Evolutionary conservation across 2,888 invertebrate genomes (phyloP).

Genomic region (Spialia ferax): DNA sequence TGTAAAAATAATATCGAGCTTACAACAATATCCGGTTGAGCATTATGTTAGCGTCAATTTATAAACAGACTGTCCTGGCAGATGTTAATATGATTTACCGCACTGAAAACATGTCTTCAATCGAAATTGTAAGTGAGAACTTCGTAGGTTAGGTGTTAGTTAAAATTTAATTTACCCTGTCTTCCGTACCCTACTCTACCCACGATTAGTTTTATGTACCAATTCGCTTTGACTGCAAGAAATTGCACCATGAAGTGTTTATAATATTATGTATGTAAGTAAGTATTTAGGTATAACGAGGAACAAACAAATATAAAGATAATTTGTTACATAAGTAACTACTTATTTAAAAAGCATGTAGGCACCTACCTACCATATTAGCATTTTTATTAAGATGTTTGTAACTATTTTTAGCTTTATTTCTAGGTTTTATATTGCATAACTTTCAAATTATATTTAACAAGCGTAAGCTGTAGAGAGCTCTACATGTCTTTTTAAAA

Average conservation of each 20-base stretch:
- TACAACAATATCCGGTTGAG: slow-evolving; percentile 76
- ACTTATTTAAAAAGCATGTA: too few species aligned
- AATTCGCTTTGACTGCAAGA: background rate
- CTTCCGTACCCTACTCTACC: background rate
- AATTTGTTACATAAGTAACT: too few species aligned
- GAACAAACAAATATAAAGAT: too few species aligned
- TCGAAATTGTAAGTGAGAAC: slow-evolving; percentile 32
- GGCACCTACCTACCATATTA: too few species aligned
- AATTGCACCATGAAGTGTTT: background rate
- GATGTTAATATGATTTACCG: slow-evolving; percentile 67
- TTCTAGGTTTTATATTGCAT: too few species aligned
- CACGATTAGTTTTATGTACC: background rate
- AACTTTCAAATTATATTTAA: too few species aligned
- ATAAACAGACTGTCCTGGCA: slow-evolving; percentile 70
- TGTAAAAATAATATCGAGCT: slow-evolving; percentile 62
- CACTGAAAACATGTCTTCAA: slow-evolving; percentile 53
- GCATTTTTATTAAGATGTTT: too few species aligned
- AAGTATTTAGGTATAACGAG: too few species aligned
- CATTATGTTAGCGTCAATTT: slow-evolving; percentile 66
- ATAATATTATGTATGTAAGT: too few species aligned
- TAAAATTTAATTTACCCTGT: background rate
- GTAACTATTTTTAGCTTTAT: too few species aligned
- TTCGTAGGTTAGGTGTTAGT: background rate
- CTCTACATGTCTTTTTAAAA: too few species aligned
- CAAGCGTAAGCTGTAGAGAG: too few species aligned